Evolutionary conservation across 2,797 vertebrate genomes (phyloP).

Genomic region (Naso thynnoides): DNA sequence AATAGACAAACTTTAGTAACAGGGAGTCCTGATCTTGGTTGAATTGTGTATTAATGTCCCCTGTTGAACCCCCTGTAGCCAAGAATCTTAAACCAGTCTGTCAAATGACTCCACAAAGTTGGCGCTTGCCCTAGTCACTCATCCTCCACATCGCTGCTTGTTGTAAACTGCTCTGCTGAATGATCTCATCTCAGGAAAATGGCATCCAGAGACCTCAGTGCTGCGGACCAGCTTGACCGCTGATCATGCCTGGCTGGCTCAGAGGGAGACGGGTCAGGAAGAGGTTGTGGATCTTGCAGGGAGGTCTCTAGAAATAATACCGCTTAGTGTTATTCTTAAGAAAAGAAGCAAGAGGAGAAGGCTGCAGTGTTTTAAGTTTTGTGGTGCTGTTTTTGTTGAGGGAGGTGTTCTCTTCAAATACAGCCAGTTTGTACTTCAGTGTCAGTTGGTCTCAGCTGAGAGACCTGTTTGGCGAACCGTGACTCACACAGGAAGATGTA

Average conservation of each 20-base stretch:
- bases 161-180: not conserved
- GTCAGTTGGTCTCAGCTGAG: not conserved
- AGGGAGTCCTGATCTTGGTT: not conserved
- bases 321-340: not conserved
- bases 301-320: not conserved
- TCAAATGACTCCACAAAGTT: slow-evolving; percentile 26
- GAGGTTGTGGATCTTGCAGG: not conserved
- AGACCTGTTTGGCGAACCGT: slow-evolving; percentile 55
- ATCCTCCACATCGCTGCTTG: slow-evolving; percentile 14
- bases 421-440: not conserved
- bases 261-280: not conserved
- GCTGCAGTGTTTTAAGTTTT: not conserved
- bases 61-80: not conserved
- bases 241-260: not conserved
- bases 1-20: no score
- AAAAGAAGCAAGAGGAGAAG: not conserved
- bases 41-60: not conserved
- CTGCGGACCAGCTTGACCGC: not conserved
- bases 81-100: slow-evolving; percentile 15
- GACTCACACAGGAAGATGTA: slow-evolving; percentile 41
- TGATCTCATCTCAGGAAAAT: slow-evolving; percentile 48
- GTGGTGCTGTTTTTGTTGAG: not conserved
- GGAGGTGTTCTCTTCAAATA: slow-evolving; percentile 19
- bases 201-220: slow-evolving; percentile 14
- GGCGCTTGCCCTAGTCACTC: slow-evolving; percentile 20